Evolutionary conservation across 1,140 invertebrate species (phyloP).

Genomic region (Caenorhabditis remanei): DNA sequence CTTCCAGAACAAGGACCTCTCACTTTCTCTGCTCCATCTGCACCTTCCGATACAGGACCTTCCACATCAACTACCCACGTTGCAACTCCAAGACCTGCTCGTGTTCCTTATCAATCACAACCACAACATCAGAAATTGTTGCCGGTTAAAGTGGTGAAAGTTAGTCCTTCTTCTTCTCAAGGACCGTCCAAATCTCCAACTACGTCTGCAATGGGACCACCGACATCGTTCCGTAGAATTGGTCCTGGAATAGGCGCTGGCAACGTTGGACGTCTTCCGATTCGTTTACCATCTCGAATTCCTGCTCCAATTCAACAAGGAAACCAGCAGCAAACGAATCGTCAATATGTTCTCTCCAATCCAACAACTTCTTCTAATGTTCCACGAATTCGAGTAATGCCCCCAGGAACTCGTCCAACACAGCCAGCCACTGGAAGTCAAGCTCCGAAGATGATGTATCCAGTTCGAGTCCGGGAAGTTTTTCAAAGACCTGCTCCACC

Average conservation of each 20-base stretch:
- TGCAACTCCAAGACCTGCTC: neutral
- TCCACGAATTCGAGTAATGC: no score
- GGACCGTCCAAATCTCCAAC: neutral
- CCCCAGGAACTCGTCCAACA: neutral
- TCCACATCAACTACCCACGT: neutral
- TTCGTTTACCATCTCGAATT: neutral
- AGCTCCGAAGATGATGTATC: neutral
- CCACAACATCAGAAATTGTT: neutral
- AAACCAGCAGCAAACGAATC: no score
- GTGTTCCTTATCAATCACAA: neutral
- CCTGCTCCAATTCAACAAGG: no score
- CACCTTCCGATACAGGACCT: neutral
- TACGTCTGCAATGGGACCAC: neutral
- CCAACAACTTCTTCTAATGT: no score
- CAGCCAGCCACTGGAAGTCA: neutral
- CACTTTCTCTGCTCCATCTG: neutral
- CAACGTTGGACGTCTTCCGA: neutral
- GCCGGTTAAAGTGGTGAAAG: neutral
- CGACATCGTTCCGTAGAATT: neutral
- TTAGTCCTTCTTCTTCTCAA: neutral
- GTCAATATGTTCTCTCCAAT: no score
- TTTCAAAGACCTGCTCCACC: neutral
- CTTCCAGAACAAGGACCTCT: constrained; percentile 19
- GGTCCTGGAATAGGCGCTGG: neutral
- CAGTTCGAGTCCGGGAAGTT: constrained; percentile 11